These are phyloP conservation scores for Sarcophaga bullata DNA, from an alignment of 1,140 invertebrate species.

Conservation along the genomic window DNA sequence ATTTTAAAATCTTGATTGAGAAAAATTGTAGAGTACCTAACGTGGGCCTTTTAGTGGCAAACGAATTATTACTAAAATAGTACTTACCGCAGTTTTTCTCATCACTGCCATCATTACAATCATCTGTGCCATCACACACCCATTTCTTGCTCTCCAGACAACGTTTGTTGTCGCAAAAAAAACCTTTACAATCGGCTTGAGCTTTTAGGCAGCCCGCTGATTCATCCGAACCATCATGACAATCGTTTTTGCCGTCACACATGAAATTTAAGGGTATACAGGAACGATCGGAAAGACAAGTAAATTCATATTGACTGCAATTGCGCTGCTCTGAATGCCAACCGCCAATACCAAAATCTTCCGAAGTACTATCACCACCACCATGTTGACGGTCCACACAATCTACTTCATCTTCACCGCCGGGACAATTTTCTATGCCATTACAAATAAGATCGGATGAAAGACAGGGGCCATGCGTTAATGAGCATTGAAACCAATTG, in stretches of 20 bases:
- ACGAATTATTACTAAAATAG: too few relatives aligned
- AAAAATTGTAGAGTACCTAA: too few relatives aligned
- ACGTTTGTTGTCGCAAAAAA: constrained; percentile 56
- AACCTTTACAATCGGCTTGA: constrained; percentile 51
- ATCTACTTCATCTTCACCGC: constrained; percentile 66
- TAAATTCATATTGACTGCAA: constrained; percentile 67
- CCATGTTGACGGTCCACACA: constrained; percentile 44
- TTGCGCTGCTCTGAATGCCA: constrained; percentile 55
- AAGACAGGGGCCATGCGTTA: constrained; percentile 64
- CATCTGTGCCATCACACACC: constrained; percentile 65
- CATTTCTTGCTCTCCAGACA: constrained; percentile 56
- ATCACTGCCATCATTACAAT: constrained; percentile 76
- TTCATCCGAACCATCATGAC: constrained; percentile 83
- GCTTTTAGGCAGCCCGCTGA: constrained; percentile 66
- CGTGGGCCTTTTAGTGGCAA: too few relatives aligned
- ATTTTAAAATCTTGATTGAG: too few relatives aligned
- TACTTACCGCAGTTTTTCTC: constrained; percentile 73
- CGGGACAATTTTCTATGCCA: constrained; percentile 68
- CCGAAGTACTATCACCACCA: background rate
- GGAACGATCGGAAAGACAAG: constrained; percentile 69
- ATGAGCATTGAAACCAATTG: constrained; percentile 61
- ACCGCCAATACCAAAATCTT: constrained; percentile 30
- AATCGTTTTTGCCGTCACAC: constrained; percentile 82
- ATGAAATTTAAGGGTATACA: constrained; percentile 75
- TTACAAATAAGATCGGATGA: constrained; percentile 66